These are phyloP conservation scores for Druon quercuslanigerum DNA, from an alignment of 1,140 invertebrate species.

Conservation along the genomic window DNA sequence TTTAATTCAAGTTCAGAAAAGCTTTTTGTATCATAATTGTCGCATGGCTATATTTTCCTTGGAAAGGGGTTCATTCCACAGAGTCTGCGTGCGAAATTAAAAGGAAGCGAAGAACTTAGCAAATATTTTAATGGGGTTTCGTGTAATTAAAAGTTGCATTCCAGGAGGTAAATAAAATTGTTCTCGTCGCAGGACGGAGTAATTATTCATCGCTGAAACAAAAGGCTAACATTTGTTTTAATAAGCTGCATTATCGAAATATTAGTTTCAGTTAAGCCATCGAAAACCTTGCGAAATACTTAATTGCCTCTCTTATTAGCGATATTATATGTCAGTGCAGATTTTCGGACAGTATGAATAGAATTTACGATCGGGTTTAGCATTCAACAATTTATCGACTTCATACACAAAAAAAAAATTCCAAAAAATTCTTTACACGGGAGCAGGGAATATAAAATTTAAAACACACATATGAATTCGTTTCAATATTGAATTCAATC, in stretches of 20 bases:
- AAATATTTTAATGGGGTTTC: slow-evolving; percentile 12
- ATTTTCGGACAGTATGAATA: background rate
- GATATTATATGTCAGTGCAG: too few species aligned
- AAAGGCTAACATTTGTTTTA: background rate
- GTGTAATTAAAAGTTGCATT: background rate
- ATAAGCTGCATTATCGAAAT: background rate
- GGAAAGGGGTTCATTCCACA: background rate
- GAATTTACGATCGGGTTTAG: background rate
- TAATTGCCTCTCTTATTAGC: background rate
- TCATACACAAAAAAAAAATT: background rate
- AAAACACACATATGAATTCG: slow-evolving; percentile 16
- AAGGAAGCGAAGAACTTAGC: background rate
- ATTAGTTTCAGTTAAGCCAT: background rate
- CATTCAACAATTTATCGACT: slow-evolving; percentile 6
- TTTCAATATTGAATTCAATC: slow-evolving; percentile 13
- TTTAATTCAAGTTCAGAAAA: too few species aligned
- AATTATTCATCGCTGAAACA: slow-evolving; percentile 1
- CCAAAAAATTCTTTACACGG: background rate
- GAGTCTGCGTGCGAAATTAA: background rate
- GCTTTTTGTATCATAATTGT: too few species aligned
- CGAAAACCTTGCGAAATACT: background rate
- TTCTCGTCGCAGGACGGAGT: background rate
- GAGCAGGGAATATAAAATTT: background rate
- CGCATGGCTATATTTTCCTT: background rate
- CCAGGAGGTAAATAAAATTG: slow-evolving; percentile 3